phyloP scores from a whole-genome alignment of 1,140 invertebrate species.

The Phymorhynchus buccinoides region DNA sequence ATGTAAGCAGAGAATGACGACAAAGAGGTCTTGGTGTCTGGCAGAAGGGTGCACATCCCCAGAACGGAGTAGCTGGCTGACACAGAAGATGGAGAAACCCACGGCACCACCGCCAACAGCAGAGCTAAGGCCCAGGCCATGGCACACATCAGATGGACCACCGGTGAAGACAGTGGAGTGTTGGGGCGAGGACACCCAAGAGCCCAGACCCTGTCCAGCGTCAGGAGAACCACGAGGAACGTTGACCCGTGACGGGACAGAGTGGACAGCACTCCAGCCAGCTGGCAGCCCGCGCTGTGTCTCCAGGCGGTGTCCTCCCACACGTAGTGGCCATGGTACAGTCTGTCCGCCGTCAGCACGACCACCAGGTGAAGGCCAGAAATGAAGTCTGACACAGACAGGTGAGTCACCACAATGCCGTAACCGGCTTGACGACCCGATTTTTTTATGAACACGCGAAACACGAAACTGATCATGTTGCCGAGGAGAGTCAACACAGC shows the following conservation, averaged over 20 bases:
- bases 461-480: conserved; percentile 51
- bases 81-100: no score
- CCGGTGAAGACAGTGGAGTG: conserved; percentile 16
- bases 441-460: conserved; percentile 35
- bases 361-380: conserved; percentile 65
- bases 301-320: conserved; percentile 50
- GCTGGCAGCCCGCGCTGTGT: no score
- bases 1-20: no score
- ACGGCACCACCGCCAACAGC: no score
- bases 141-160: no score
- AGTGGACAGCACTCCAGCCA: no score
- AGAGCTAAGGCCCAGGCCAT: no score
- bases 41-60: no score
- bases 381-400: conserved; percentile 57
- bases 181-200: conserved; percentile 53
- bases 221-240: no score
- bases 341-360: conserved; percentile 57
- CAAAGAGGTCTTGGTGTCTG: no score
- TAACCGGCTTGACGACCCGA: conserved; percentile 1
- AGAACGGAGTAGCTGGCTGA: no score
- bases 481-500: conserved; percentile 44
- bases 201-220: conserved; percentile 52
- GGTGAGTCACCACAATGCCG: conserved; percentile 50
- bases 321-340: conserved; percentile 57
- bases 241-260: no score